These are phyloP conservation scores for Nothoprocta pentlandii DNA, from an alignment of 2,113 vertebrate genomes.

Conservation along the genomic window DNA sequence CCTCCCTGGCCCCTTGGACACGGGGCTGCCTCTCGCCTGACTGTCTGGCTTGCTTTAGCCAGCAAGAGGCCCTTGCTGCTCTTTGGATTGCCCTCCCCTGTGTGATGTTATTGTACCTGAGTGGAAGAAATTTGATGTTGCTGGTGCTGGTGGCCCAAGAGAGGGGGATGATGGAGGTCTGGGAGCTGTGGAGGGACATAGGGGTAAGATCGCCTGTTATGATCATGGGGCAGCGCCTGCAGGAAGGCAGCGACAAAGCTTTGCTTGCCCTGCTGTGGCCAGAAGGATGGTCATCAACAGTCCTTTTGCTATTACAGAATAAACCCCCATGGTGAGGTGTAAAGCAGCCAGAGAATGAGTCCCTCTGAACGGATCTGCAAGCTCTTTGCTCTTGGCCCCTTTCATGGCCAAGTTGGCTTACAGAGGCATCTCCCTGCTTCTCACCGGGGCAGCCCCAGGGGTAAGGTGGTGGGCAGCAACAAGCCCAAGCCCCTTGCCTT, in stretches of 20 bases:
- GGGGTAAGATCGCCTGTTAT: not conserved
- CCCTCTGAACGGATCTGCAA: accelerated
- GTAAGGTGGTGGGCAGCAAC: not conserved
- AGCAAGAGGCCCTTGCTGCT: not conserved
- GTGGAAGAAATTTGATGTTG: not conserved
- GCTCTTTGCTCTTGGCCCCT: not conserved
- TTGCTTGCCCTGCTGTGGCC: not conserved
- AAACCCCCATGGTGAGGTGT: not conserved
- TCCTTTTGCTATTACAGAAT: not conserved
- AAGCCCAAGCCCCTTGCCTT: not conserved
- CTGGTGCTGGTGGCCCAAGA: not conserved
- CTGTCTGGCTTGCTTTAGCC: not conserved
- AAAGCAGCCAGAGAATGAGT: not conserved
- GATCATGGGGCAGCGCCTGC: not conserved
- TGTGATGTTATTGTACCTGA: not conserved
- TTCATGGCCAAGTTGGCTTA: accelerated
- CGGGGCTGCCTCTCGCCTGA: not conserved
- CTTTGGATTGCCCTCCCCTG: not conserved
- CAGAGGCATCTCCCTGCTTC: not conserved
- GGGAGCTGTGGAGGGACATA: accelerated
- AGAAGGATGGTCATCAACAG: not conserved
- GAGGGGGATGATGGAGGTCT: not conserved
- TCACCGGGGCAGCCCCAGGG: not conserved
- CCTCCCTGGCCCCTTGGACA: not conserved
- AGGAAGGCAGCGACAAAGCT: not conserved